Base-by-base conservation (phyloP, 2,113 vertebrate species). In the Syngnathoides biaculeatus region DNA sequence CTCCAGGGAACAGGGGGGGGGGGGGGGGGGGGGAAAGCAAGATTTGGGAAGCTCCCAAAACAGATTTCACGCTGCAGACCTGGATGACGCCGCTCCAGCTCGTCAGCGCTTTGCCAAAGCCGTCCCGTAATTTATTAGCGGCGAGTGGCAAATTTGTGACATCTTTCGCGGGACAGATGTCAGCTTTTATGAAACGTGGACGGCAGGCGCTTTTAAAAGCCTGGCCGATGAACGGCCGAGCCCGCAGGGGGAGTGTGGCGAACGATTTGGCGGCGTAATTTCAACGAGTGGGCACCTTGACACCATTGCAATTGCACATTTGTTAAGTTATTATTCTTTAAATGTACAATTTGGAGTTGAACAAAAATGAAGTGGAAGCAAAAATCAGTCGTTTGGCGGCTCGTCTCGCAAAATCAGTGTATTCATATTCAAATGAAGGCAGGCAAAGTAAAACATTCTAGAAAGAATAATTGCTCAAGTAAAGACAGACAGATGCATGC, bases 101-200 rank as follows among this genome's bases (percentile, higher is more conserved):
- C 27, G 14, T 57, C 55, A 57, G 26, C 55, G 8, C 26, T 57
- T 57, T 57, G 55, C 55, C 55, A 57, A 57, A 57, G 14, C 35
- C 35, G 55, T 17, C 7, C 15, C 20, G 26, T 27, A 27, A 57
- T 57, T 57, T 57, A 30, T 35, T 26, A 30, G 48, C 19, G n/a
- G 20, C 48, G 7, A 27, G 55, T 19, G 27, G 55, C 27, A 8
- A 27, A 57, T 57, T 30, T 57, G 55, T 35, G 14, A 27, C 27
- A 57, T 26, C 55, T 30, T 57, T 57, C 55, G 27, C 19, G 55
- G 26, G 27, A 57, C 55, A 57, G 26, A 35, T 57, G 55, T 57
- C 48, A 52, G 48, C 48, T 52, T 52, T 52, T 22, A n/a, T n/a
- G 48, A n/a, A 10, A 1, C 9, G 48, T 52, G 48, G 48, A 52